These are phyloP conservation scores for Aplochiton taeniatus DNA, from an alignment of 2,797 vertebrate genomes.

Conservation along the genomic window DNA sequence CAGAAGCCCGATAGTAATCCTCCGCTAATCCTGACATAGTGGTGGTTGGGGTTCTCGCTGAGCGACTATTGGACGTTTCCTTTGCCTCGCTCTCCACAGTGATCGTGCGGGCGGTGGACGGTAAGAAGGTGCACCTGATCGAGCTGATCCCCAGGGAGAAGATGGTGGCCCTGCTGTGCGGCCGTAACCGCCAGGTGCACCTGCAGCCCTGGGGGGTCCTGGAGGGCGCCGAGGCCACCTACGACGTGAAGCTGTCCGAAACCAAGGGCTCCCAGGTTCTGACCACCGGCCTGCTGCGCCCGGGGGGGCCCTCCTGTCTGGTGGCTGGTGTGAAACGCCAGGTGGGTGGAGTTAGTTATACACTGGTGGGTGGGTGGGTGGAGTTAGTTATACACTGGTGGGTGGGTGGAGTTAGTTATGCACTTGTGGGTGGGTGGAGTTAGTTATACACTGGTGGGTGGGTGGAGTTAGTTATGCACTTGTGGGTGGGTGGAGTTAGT, in stretches of 20 bases:
- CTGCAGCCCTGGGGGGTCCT: slow-evolving; percentile 88
- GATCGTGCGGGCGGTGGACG: slow-evolving; percentile 92
- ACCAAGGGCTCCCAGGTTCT: slow-evolving; percentile 95
- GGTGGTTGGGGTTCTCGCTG: too few relatives aligned
- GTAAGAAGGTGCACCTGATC: slow-evolving; percentile 93
- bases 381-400: too few relatives aligned
- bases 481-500: too few relatives aligned
- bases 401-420: not conserved
- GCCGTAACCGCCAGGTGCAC: slow-evolving; percentile 90
- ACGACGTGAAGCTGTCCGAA: slow-evolving; percentile 88
- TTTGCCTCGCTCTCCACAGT: slow-evolving; percentile 76
- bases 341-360: slow-evolving; percentile 30
- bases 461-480: too few relatives aligned
- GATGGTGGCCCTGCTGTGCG: slow-evolving; percentile 86
- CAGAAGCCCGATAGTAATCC: too few relatives aligned
- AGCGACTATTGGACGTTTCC: too few relatives aligned
- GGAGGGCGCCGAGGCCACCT: slow-evolving; percentile 84
- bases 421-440: not conserved
- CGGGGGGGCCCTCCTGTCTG: slow-evolving; percentile 83
- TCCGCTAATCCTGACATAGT: too few relatives aligned
- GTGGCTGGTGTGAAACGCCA: slow-evolving; percentile 88
- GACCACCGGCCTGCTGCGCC: slow-evolving; percentile 77
- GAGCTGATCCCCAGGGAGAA: slow-evolving; percentile 89
- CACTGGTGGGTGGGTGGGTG: not conserved
- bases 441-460: too few relatives aligned